Evolutionary conservation across 2,113 vertebrate genomes (phyloP).

Genomic region (Pangasianodon gigas): DNA sequence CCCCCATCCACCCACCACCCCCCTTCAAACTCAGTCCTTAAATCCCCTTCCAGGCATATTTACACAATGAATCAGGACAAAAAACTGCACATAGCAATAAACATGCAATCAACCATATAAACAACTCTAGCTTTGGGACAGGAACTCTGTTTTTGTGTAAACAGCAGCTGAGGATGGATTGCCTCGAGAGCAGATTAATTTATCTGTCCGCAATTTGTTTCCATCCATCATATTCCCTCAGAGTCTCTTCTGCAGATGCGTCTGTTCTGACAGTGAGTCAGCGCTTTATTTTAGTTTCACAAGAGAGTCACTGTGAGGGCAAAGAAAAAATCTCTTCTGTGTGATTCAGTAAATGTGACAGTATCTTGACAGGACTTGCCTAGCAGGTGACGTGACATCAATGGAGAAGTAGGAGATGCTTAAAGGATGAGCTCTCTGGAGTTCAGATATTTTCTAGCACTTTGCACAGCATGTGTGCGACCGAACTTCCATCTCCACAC

Average conservation of each 20-base stretch:
- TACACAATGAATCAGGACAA: slow-evolving; percentile 53
- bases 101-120: slow-evolving; percentile 67
- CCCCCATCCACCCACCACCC: slow-evolving; percentile 18
- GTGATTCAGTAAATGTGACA: slow-evolving; percentile 65
- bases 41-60: slow-evolving; percentile 44
- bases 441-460: not conserved
- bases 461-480: slow-evolving; percentile 10
- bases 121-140: slow-evolving; percentile 60
- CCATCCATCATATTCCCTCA: slow-evolving; percentile 60
- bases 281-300: slow-evolving; percentile 49
- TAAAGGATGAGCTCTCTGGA: slow-evolving; percentile 18
- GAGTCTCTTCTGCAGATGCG: slow-evolving; percentile 61
- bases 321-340: slow-evolving; percentile 49
- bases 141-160: slow-evolving; percentile 42
- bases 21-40: not conserved
- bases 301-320: slow-evolving; percentile 61
- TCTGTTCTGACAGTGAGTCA: slow-evolving; percentile 43
- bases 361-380: slow-evolving; percentile 55
- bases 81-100: slow-evolving; percentile 44
- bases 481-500: slow-evolving; percentile 23
- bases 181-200: slow-evolving; percentile 57
- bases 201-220: slow-evolving; percentile 62
- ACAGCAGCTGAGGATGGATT: slow-evolving; percentile 62
- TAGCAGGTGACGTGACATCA: slow-evolving; percentile 46
- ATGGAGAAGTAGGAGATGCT: slow-evolving; percentile 14